These are phyloP conservation scores for Amphimallon solstitiale DNA, from an alignment of 2,888 invertebrate species.

Conservation along the genomic window DNA sequence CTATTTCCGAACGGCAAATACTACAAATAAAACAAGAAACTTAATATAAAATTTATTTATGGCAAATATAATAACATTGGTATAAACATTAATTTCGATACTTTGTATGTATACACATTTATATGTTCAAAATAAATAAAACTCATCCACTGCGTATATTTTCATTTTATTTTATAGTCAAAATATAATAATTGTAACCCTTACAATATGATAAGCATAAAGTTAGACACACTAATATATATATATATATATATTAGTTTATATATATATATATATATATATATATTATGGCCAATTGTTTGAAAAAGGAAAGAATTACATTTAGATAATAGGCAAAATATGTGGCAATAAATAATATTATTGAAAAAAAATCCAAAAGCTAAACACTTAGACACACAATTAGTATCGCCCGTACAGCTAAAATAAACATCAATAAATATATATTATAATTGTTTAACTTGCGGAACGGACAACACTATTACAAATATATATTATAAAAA, in stretches of 20 bases:
- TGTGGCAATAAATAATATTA: slow-evolving; percentile 31
- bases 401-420: not conserved
- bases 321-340: slow-evolving; percentile 36
- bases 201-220: slow-evolving; percentile 42
- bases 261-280: too few species aligned
- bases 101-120: not conserved
- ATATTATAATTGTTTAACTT: not conserved
- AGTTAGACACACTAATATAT: slow-evolving; percentile 38
- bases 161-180: slow-evolving; percentile 46
- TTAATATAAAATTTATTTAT: too few species aligned
- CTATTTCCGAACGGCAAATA: too few species aligned
- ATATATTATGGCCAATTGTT: slow-evolving; percentile 19
- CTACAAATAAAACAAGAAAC: too few species aligned
- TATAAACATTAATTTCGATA: slow-evolving; percentile 2
- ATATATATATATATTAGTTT: too few species aligned
- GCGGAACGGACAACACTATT: not conserved
- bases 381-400: slow-evolving; percentile 12
- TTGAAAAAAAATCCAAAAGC: slow-evolving; percentile 10
- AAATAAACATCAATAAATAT: not conserved
- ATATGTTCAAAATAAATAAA: slow-evolving; percentile 5
- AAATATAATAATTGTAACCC: slow-evolving; percentile 47
- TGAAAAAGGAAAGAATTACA: slow-evolving; percentile 7
- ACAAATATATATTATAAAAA: slow-evolving; percentile 14
- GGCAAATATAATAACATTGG: not conserved
- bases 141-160: slow-evolving; percentile 16